Percentiles rank a stretch among this genome's conserved stretches.
These are phyloP conservation scores for Falco biarmicus DNA, from an alignment of 2,797 vertebrate species.

Conservation along the genomic window DNA sequence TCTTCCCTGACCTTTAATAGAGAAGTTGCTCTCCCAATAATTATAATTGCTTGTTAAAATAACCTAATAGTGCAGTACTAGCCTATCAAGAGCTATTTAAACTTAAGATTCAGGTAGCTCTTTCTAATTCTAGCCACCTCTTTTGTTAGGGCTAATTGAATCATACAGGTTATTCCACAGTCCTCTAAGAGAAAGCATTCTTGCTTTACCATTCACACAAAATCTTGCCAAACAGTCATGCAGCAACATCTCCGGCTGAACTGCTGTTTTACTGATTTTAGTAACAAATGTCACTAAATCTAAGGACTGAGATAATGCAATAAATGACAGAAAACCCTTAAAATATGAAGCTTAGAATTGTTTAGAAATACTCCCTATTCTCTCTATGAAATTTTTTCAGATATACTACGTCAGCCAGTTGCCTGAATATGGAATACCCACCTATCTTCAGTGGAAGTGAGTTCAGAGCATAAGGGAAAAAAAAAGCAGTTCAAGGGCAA, in stretches of 20 bases:
- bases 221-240: neutral
- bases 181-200: neutral
- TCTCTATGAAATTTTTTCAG: neutral
- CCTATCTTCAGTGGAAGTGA: neutral
- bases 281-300: neutral
- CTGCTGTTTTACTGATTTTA: neutral
- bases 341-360: neutral
- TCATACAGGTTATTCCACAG: neutral
- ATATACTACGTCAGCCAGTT: neutral
- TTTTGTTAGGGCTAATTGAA: neutral
- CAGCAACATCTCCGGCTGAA: neutral
- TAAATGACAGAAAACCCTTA: neutral
- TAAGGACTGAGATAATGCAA: neutral
- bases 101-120: neutral
- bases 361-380: neutral
- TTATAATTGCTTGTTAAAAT: conserved; percentile 19
- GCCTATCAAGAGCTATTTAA: neutral
- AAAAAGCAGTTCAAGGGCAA: neutral
- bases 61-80: neutral
- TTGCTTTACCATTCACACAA: neutral
- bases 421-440: neutral
- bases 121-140: neutral
- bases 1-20: neutral
- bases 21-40: neutral
- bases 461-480: neutral